Conservation (phyloP, 1,140 invertebrate genomes). For the Drosophila oshimai region DNA sequence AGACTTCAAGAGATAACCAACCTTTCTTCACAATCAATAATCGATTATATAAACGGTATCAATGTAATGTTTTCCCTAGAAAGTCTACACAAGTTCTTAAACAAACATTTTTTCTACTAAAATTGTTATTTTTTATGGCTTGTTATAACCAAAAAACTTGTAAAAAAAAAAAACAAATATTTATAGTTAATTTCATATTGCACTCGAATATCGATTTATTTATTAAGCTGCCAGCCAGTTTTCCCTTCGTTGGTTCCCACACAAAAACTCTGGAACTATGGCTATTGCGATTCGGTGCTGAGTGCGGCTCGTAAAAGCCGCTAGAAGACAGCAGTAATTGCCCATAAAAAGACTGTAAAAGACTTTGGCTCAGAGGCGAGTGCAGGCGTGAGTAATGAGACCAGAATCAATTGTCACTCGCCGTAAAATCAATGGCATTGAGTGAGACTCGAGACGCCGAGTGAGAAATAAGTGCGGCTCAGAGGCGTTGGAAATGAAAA, state of each 20-base stretch:
- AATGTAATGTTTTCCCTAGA: too few species aligned
- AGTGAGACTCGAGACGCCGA: slow-evolving; percentile 26
- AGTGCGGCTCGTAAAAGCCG: slow-evolving; percentile 43
- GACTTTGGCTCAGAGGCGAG: slow-evolving; percentile 20
- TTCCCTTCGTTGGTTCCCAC: slow-evolving; percentile 26
- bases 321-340: slow-evolving; percentile 33
- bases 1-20: too few species aligned
- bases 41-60: too few species aligned
- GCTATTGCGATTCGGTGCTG: slow-evolving; percentile 17
- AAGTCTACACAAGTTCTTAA: too few species aligned
- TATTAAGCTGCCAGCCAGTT: not conserved
- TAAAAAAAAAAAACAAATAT: not conserved
- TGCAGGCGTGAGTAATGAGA: slow-evolving; percentile 30
- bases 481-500: slow-evolving; percentile 6
- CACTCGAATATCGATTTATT: slow-evolving; percentile 17
- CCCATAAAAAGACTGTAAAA: slow-evolving; percentile 55
- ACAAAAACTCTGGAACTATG: slow-evolving; percentile 29
- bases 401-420: slow-evolving; percentile 29
- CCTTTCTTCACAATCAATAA: too few species aligned
- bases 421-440: slow-evolving; percentile 36
- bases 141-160: not conserved
- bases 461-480: slow-evolving; percentile 24
- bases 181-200: not conserved
- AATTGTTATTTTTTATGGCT: too few species aligned
- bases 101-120: too few species aligned